A percentile compares a stretch with the other conserved stretches of the same genome.
Conservation (phyloP, 2,797 vertebrate genomes). For the Silurus lanzhouensis region DNA sequence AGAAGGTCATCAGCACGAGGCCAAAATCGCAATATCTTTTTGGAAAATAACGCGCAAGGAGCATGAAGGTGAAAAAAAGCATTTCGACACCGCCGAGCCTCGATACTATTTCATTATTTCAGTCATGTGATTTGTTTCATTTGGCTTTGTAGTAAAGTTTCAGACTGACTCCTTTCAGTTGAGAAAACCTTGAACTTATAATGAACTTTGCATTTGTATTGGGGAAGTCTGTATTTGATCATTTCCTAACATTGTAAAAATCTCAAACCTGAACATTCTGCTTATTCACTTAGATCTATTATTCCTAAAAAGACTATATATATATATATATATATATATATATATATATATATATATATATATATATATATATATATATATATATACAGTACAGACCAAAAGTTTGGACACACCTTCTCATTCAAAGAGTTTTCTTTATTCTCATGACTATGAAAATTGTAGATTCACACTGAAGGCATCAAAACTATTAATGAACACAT, state of each 20-base stretch:
- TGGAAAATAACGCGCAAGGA: constrained; percentile 18
- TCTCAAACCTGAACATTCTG: neutral
- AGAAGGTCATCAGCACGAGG: no score
- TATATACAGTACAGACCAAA: no score
- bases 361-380: no score
- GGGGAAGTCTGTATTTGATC: neutral
- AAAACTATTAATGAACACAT: no score
- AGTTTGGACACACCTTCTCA: no score
- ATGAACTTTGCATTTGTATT: constrained; percentile 20
- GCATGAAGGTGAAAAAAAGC: constrained; percentile 41
- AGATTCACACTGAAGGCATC: no score
- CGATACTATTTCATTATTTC: constrained; percentile 25
- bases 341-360: no score
- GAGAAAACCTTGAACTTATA: constrained; percentile 13
- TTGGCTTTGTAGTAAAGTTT: constrained; percentile 44
- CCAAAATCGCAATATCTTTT: constrained; percentile 26
- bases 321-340: no score
- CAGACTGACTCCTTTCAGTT: constrained; percentile 35
- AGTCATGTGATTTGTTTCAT: constrained; percentile 31
- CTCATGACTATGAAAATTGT: no score
- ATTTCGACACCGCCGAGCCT: constrained; percentile 30
- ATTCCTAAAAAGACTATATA: no score
- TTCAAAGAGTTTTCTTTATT: no score
- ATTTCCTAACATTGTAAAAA: neutral
- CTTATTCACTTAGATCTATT: no score